Conservation (phyloP, 2,113 vertebrate species). For the rabbit (Oryctolagus cuniculus) region DNA sequence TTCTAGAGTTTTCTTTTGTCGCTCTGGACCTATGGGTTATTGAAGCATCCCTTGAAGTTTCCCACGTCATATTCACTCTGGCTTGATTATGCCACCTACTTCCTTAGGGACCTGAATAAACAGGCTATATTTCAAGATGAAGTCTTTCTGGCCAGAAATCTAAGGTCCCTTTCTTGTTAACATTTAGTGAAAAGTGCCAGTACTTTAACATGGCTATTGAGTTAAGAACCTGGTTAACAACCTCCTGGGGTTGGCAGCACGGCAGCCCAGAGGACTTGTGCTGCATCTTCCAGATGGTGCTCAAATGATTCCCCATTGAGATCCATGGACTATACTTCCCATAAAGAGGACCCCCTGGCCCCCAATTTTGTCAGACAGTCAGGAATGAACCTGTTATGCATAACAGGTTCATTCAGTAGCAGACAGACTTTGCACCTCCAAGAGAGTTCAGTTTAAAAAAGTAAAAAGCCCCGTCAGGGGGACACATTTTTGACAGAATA, state of each 20-base stretch:
- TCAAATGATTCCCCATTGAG: neutral
- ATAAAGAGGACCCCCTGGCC: neutral
- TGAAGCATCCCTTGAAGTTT: neutral
- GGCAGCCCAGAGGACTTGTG: neutral
- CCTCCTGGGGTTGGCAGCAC: neutral
- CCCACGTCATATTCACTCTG: neutral
- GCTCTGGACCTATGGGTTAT: neutral
- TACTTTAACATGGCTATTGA: neutral
- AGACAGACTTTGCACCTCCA: neutral
- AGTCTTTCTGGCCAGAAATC: neutral
- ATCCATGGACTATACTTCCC: neutral
- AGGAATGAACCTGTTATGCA: neutral
- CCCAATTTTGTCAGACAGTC: neutral
- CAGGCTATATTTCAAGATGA: neutral
- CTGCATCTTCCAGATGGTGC: neutral
- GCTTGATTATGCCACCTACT: neutral
- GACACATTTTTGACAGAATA: neutral
- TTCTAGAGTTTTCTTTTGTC: neutral
- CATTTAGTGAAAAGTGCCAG: neutral
- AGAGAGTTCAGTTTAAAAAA: neutral
- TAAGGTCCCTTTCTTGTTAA: conserved; percentile 18
- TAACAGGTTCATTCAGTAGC: neutral
- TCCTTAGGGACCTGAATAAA: neutral
- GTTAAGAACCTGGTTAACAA: neutral
- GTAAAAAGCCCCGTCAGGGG: neutral